Evolutionary conservation across 2,113 vertebrate genomes (phyloP).

Genomic region (Chelonoidis abingdonii): DNA sequence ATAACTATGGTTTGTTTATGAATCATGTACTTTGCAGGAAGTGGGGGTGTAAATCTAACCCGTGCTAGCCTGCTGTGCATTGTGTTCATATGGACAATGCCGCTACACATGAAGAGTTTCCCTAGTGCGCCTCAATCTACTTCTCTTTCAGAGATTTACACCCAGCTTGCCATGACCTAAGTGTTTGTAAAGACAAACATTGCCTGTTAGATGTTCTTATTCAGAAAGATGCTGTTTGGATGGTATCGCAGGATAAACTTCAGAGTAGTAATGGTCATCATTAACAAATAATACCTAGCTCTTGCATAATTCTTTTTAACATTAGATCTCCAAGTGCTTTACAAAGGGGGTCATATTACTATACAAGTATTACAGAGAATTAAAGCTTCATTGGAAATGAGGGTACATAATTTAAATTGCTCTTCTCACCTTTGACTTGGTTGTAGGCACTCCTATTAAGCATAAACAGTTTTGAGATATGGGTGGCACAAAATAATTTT

Average conservation of each 20-base stretch:
- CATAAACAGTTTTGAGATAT: background rate
- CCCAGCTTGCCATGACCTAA: background rate
- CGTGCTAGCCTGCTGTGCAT: background rate
- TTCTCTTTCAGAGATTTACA: background rate
- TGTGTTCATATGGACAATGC: background rate
- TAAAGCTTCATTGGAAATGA: background rate
- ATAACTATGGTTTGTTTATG: background rate
- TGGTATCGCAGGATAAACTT: background rate
- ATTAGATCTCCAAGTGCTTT: background rate
- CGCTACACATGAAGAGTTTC: no score
- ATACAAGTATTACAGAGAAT: background rate
- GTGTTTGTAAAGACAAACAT: background rate
- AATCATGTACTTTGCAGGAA: background rate
- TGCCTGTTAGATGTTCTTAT: background rate
- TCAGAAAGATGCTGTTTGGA: background rate
- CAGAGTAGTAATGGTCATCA: conserved; percentile 10
- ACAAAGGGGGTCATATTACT: background rate
- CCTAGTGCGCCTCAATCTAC: background rate
- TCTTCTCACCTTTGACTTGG: background rate
- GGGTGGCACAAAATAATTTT: background rate
- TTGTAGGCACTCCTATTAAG: conserved; percentile 21
- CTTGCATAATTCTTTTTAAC: background rate
- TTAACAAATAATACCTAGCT: background rate
- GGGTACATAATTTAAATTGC: background rate
- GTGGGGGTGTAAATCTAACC: background rate